Conservation (phyloP, 2,888 invertebrate genomes). For the Chrysomela aeneicollis region DNA sequence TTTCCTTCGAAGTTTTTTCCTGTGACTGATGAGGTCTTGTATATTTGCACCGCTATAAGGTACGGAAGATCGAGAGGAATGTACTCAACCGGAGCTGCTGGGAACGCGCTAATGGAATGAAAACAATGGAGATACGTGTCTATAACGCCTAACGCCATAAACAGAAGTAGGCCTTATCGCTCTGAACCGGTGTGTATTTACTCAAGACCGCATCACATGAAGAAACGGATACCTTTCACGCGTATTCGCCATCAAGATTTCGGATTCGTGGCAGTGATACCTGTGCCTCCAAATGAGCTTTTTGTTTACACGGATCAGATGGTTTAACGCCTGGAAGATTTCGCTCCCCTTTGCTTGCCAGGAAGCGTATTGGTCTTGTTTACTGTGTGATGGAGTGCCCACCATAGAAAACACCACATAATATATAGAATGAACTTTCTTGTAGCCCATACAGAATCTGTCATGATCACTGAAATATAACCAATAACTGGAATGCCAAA, state of each 20-base stretch:
- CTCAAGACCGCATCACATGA: constrained; percentile 36
- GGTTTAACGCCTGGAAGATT: constrained; percentile 16
- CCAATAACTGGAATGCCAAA: too few relatives aligned
- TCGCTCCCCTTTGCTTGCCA: not conserved
- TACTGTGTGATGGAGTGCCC: too few relatives aligned
- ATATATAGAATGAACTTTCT: too few relatives aligned
- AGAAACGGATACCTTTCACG: constrained; percentile 13
- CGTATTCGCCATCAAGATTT: constrained; percentile 14
- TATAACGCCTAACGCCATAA: constrained; percentile 51
- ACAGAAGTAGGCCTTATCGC: constrained; percentile 49
- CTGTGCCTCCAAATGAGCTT: not conserved
- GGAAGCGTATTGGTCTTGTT: too few relatives aligned
- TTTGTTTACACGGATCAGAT: constrained; percentile 12
- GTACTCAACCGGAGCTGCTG: not conserved
- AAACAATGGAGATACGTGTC: constrained; percentile 52
- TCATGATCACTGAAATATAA: too few relatives aligned
- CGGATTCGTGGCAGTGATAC: not conserved
- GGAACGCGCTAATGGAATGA: constrained; percentile 49
- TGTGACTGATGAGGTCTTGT: too few relatives aligned
- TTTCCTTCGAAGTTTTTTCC: too few relatives aligned
- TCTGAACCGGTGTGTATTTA: constrained; percentile 49
- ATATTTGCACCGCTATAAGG: too few relatives aligned
- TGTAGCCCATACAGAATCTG: too few relatives aligned
- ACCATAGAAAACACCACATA: too few relatives aligned
- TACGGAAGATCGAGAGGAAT: too few relatives aligned